phyloP scores from a whole-genome alignment of 2,888 invertebrate species.

The Sabellastarte sp. region DNA sequence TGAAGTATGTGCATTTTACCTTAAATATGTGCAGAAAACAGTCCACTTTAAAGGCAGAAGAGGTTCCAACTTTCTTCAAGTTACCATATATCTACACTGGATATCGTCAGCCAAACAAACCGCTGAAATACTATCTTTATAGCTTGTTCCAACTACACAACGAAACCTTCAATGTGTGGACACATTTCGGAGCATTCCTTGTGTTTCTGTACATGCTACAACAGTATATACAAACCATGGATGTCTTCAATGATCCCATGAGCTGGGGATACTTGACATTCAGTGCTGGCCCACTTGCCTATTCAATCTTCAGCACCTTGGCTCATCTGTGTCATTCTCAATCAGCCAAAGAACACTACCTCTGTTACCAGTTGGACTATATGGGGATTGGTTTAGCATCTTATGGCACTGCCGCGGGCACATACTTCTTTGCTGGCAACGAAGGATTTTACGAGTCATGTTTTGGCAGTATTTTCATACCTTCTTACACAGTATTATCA shows the following conservation, averaged over 20 bases:
- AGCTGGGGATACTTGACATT: conserved; percentile 30
- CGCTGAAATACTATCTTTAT: conserved; percentile 35
- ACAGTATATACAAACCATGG: background rate
- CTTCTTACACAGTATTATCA: background rate
- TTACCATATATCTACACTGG: conserved; percentile 39
- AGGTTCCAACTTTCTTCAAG: conserved; percentile 29
- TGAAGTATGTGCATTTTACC: no score
- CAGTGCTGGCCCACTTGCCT: conserved; percentile 25
- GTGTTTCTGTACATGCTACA: conserved; percentile 23
- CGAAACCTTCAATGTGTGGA: conserved; percentile 45
- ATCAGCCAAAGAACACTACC: conserved; percentile 36
- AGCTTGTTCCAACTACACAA: conserved; percentile 43
- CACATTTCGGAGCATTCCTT: conserved; percentile 35
- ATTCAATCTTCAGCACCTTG: conserved; percentile 30
- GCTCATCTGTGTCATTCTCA: conserved; percentile 42
- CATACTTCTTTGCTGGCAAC: conserved; percentile 33
- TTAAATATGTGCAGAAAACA: no score
- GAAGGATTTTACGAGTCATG: conserved; percentile 20
- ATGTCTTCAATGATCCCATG: conserved; percentile 16
- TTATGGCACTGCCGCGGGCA: conserved; percentile 32
- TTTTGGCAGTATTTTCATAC: conserved; percentile 21
- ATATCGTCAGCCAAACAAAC: conserved; percentile 31
- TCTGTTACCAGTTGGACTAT: conserved; percentile 41
- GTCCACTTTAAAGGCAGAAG: no score
- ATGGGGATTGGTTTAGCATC: conserved; percentile 38